Evolutionary conservation across 2,888 invertebrate species (phyloP).

Genomic region (Brachyptera risi): DNA sequence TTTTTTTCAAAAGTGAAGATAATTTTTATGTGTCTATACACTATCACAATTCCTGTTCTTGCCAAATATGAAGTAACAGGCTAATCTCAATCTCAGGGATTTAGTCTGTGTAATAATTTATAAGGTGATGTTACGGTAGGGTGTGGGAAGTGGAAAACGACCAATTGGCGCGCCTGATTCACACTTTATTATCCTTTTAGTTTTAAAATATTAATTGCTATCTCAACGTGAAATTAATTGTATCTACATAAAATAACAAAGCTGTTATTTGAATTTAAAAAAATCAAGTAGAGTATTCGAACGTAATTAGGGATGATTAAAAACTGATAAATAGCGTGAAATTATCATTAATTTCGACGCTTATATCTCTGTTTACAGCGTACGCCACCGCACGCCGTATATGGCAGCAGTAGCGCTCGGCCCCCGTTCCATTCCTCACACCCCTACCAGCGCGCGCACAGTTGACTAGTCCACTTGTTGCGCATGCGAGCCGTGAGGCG

Average conservation of each 20-base stretch:
- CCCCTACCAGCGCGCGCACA: slow-evolving; percentile 19
- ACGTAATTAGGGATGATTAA: slow-evolving; percentile 11
- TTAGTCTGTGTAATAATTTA: too few relatives aligned
- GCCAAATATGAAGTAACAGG: too few relatives aligned
- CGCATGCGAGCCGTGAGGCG: slow-evolving; percentile 21
- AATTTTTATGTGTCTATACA: too few relatives aligned
- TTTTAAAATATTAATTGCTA: too few relatives aligned
- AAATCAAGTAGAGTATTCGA: too few relatives aligned
- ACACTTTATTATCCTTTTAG: too few relatives aligned
- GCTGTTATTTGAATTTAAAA: too few relatives aligned
- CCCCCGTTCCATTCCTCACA: slow-evolving; percentile 20
- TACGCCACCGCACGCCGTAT: slow-evolving; percentile 29
- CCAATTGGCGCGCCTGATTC: background rate
- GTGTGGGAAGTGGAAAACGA: background rate
- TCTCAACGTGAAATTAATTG: too few relatives aligned
- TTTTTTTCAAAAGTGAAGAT: too few relatives aligned
- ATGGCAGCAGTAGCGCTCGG: slow-evolving; percentile 29
- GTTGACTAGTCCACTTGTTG: slow-evolving; percentile 28
- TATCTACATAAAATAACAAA: too few relatives aligned
- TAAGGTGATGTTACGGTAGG: background rate
- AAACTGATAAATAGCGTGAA: slow-evolving; percentile 14
- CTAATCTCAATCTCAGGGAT: too few relatives aligned
- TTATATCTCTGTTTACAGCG: slow-evolving; percentile 29
- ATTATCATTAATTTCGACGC: background rate
- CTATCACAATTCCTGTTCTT: too few relatives aligned